Evolutionary conservation across 2,113 vertebrate species (phyloP).

Genomic region (Candoia aspera): DNA sequence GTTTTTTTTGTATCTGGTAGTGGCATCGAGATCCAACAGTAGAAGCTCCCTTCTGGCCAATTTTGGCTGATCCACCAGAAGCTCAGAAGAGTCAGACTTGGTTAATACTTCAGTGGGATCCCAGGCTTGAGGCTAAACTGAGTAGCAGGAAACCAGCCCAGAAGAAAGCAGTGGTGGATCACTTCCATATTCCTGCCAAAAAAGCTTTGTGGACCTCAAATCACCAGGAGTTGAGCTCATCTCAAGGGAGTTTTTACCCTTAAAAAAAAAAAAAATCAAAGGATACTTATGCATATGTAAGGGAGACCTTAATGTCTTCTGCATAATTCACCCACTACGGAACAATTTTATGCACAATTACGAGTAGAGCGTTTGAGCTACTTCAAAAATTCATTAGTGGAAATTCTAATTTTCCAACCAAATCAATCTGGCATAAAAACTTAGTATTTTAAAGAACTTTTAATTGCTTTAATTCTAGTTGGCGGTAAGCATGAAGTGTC

Average conservation of each 20-base stretch:
- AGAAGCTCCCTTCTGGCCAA: neutral
- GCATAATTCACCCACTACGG: neutral
- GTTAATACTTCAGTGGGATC: neutral
- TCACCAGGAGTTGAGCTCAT: neutral
- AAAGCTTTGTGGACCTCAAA: neutral
- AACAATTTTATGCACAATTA: neutral
- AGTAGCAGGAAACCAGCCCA: neutral
- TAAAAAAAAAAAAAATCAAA: neutral
- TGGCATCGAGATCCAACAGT: neutral
- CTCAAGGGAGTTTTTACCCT: neutral
- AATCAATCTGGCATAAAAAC: neutral
- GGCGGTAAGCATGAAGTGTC: neutral
- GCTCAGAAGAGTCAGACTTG: neutral
- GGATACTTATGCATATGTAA: neutral
- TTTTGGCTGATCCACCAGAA: too few species aligned
- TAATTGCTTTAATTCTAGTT: neutral
- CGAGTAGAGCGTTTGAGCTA: neutral
- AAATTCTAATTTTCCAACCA: neutral
- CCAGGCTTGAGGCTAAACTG: neutral
- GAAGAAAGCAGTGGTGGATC: neutral
- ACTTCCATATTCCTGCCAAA: neutral
- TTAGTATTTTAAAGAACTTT: neutral
- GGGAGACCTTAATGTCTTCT: neutral
- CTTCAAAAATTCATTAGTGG: neutral
- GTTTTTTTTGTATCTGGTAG: neutral